These are phyloP conservation scores for Tyrannus savana DNA, from an alignment of 2,113 vertebrate genomes.

Conservation along the genomic window DNA sequence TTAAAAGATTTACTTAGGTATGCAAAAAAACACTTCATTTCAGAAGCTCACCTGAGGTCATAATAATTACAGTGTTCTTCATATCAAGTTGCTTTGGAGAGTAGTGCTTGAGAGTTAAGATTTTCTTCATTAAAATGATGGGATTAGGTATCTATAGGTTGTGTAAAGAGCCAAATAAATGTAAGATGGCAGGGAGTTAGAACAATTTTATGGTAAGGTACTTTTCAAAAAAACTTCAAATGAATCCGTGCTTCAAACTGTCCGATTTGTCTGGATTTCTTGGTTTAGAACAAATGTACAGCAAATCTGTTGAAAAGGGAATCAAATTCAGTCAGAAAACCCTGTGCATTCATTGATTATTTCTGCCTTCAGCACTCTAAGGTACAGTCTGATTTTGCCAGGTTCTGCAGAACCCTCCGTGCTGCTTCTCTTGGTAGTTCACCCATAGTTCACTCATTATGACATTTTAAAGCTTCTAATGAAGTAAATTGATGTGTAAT, in stretches of 20 bases:
- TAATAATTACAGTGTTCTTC: not conserved
- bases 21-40: constrained; percentile 5
- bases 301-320: not conserved
- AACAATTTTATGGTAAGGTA: not conserved
- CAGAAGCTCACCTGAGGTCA: not conserved
- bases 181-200: not conserved
- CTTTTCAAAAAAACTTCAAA: not conserved
- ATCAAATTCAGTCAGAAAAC: not conserved
- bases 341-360: not conserved
- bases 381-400: not conserved
- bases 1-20: not conserved
- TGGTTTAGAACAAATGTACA: not conserved
- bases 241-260: not conserved
- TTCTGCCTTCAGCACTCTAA: not conserved
- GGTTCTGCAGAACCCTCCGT: not conserved
- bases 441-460: not conserved
- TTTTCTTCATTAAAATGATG: not conserved
- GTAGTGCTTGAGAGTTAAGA: not conserved
- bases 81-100: not conserved
- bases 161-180: not conserved
- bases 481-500: not conserved
- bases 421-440: not conserved
- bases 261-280: not conserved
- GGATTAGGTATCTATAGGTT: not conserved
- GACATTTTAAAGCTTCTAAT: not conserved